phyloP scores from a whole-genome alignment of 2,797 vertebrate genomes.

The Chiroxiphia lanceolata region DNA sequence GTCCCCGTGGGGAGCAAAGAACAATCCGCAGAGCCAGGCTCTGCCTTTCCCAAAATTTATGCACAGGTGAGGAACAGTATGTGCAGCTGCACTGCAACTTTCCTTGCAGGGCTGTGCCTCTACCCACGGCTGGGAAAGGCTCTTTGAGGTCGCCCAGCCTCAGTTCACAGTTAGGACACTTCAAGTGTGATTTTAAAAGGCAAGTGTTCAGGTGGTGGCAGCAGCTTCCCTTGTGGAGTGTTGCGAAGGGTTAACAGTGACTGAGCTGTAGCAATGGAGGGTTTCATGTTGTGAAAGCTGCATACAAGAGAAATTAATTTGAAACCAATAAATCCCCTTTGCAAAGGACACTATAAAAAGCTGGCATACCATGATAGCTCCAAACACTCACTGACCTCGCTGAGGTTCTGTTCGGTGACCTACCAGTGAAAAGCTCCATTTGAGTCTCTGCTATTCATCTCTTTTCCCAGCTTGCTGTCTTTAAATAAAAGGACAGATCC shows the following conservation, averaged over 20 bases:
- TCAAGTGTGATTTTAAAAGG: background rate
- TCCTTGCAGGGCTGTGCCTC: background rate
- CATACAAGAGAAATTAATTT: background rate
- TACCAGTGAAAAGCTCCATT: slow-evolving; percentile 28
- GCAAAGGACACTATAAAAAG: background rate
- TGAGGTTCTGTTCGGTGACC: slow-evolving; percentile 37
- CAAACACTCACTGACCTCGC: background rate
- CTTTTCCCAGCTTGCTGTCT: background rate
- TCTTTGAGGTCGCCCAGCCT: slow-evolving; percentile 13
- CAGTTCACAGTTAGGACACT: background rate
- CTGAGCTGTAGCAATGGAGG: background rate
- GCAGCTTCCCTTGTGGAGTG: background rate
- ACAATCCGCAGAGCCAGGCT: background rate
- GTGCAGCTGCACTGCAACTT: slow-evolving; percentile 19
- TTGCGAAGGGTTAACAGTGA: background rate
- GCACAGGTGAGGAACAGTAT: background rate
- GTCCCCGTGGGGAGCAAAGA: background rate
- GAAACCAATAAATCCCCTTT: slow-evolving; percentile 5
- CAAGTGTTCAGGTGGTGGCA: background rate
- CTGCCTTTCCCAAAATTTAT: background rate
- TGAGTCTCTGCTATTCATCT: slow-evolving; percentile 36
- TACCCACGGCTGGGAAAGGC: background rate
- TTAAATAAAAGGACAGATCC: slow-evolving; percentile 17
- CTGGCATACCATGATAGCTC: background rate
- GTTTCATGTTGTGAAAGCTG: background rate